Evolutionary conservation across 2,113 vertebrate genomes (phyloP), one percentile per base, ranked within the genome.

Genomic region (Podiceps cristatus): DNA sequence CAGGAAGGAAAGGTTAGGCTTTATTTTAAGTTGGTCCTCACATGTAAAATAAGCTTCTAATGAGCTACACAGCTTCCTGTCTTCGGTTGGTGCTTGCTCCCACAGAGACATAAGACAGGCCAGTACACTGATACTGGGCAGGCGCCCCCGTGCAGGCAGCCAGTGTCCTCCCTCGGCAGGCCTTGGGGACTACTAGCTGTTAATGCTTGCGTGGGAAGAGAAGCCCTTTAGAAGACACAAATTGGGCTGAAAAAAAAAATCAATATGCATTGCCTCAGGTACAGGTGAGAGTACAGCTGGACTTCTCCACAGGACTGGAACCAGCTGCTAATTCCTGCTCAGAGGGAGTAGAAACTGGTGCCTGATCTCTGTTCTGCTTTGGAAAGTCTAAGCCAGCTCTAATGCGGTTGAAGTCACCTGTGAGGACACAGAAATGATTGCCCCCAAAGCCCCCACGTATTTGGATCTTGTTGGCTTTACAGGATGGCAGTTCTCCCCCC

Each of bases 401-500:
- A 66, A 23, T 8, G 52, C 28, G 23, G 23, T 3, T 63, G 58
- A 85, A 90, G 56, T 35, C 1, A 4, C 27, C 11, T 16, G 5
- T 45, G 16, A 67, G 37, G 56, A 50, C 19, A 15, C 6, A 60
- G 67, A 71, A 89, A 40, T 27, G 2, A 24, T 53, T 69, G 49
- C 9, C 27, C 45, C 42, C 2, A 4, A 45, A 63, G 11, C 12
- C 12, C 27, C 3, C 12, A 1, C 2, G 1, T 33, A 9, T 66
- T 13, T 71, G 60, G 37, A 13, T n/a, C 11, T 55, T 20, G 22
- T 5, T 60, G 64, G n/a, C 45, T 59, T 42, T 29, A 11, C 7
- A 33, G 55, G 22, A 13, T 18, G 1, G 7, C 10, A 47, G 0
- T 14, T 78, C 44, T 40, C 17, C 45, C 9, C 17, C 23, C 45